A percentile compares a stretch with the other conserved stretches of the same genome.
These are phyloP conservation scores for Ophion obscuratus DNA, from an alignment of 2,888 invertebrate species.

Conservation along the genomic window DNA sequence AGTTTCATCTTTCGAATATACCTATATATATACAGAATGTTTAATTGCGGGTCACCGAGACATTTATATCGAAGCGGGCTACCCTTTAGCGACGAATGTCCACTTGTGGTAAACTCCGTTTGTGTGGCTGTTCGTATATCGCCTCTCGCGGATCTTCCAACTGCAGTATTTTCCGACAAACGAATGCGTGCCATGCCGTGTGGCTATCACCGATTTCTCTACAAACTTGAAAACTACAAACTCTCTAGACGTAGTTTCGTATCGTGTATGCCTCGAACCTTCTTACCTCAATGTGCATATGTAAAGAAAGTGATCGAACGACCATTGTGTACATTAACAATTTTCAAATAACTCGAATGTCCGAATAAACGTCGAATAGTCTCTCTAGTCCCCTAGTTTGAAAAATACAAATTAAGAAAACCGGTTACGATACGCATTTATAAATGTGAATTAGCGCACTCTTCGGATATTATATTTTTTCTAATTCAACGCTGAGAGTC, in stretches of 20 bases:
- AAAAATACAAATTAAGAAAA: slow-evolving; percentile 5
- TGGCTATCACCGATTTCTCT: slow-evolving; percentile 68
- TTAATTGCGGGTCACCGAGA: slow-evolving; percentile 8
- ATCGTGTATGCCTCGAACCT: slow-evolving; percentile 42
- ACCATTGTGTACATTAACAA: slow-evolving; percentile 22
- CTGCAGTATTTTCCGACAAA: slow-evolving; percentile 66
- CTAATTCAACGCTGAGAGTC: slow-evolving; percentile 38
- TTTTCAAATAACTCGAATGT: slow-evolving; percentile 1
- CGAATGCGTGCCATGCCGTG: slow-evolving; percentile 78
- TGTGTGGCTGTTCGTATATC: background rate
- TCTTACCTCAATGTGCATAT: slow-evolving; percentile 57
- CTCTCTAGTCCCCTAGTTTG: slow-evolving; percentile 52
- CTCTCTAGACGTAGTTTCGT: slow-evolving; percentile 26
- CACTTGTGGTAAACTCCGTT: background rate
- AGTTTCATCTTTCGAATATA: background rate
- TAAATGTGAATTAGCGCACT: background rate
- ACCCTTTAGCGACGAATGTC: no score
- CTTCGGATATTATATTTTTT: slow-evolving; percentile 57
- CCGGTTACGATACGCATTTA: slow-evolving; percentile 45
- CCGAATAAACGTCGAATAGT: slow-evolving; percentile 32
- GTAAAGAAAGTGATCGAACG: slow-evolving; percentile 21
- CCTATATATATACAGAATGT: no score
- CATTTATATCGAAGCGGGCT: background rate
- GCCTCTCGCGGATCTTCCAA: slow-evolving; percentile 33
- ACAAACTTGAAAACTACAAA: slow-evolving; percentile 44